Base-by-base conservation (phyloP, 2,113 vertebrate genomes). In the Apteryx owenii region DNA sequence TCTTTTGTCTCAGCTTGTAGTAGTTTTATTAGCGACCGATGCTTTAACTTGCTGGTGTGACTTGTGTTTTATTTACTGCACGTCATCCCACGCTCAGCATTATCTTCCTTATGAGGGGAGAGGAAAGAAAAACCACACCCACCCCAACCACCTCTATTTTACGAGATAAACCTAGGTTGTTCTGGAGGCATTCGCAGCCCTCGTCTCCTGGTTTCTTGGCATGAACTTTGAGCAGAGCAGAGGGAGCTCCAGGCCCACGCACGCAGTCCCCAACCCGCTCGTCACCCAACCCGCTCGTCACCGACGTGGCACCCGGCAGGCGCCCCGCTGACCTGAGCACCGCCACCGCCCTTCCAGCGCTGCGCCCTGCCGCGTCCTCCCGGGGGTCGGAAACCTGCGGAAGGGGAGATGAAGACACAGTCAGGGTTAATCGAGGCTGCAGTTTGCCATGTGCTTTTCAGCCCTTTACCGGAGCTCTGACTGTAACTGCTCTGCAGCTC, bases 11-110 rank as follows among this genome's bases (percentile, higher is more conserved):
- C 10, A 19, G 33, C 1, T 19, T 19, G 18, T 4, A 9, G 36
- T 2, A 4, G 3, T 70, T 77, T 40, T 20, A 2, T 23, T 38
- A 1, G 3, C 50, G 3, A 0, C 4, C 54, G 2, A 2, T 4
- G 60, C 36, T 20, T 48, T n/a, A 4, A 9, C 54, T 28, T 1
- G 31, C 21, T 20, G 42, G 13, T 22, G 48, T 11, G 31, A 28
- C 12, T 36, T 22, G 42, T 22, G 10, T 20, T 25, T 21, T 10
- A 0, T 29, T 65, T 26, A 5, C 17, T 10, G 25, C 7, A 21
- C 68, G 9, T 36, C 46, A 16, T 20, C 46, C 38, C 68, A 15
- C 2, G 11, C 17, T 18, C 13, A 3, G 31, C 8, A 4, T 23
- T 7, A 0, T 4, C 42, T 14, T 53, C 25, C 38, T 23, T 10